These are phyloP conservation scores for Drosophila sulfurigaster DNA, from an alignment of 1,140 invertebrate species.

Conservation along the genomic window DNA sequence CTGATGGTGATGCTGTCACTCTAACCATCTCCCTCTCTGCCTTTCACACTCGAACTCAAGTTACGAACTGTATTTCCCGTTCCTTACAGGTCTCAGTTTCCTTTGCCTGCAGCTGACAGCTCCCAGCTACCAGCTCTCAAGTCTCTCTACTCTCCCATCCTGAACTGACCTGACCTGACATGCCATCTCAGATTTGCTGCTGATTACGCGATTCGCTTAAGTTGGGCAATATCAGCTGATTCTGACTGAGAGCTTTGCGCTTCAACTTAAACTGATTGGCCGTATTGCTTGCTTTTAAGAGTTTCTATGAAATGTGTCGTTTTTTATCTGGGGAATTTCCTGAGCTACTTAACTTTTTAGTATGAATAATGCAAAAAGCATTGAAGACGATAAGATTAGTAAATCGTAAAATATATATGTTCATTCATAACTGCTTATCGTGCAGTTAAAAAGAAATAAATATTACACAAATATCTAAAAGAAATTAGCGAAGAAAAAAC, in stretches of 20 bases:
- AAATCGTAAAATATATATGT: too few species aligned
- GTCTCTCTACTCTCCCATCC: neutral
- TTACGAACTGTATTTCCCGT: conserved; percentile 35
- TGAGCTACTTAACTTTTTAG: too few species aligned
- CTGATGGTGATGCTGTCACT: conserved; percentile 16
- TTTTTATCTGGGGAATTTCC: neutral
- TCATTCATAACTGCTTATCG: too few species aligned
- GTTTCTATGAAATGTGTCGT: neutral
- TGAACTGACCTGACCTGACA: conserved; percentile 17
- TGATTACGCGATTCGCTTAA: neutral
- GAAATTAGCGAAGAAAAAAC: too few species aligned
- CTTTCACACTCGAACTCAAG: neutral
- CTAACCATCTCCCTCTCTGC: neutral
- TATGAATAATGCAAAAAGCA: too few species aligned
- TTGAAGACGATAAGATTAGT: too few species aligned
- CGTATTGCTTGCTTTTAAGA: neutral
- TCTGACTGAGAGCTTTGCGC: conserved; percentile 1
- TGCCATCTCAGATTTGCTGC: conserved; percentile 23
- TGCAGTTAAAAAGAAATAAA: too few species aligned
- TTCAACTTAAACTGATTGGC: conserved; percentile 1
- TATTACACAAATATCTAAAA: too few species aligned
- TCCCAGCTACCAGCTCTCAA: neutral
- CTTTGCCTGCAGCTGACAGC: conserved; percentile 45
- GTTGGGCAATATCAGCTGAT: neutral
- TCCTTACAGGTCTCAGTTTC: conserved; percentile 14